A percentile compares a stretch with the other conserved stretches of the same genome.
Conservation (phyloP, 2,888 invertebrate genomes). For the Beris morrisii region DNA sequence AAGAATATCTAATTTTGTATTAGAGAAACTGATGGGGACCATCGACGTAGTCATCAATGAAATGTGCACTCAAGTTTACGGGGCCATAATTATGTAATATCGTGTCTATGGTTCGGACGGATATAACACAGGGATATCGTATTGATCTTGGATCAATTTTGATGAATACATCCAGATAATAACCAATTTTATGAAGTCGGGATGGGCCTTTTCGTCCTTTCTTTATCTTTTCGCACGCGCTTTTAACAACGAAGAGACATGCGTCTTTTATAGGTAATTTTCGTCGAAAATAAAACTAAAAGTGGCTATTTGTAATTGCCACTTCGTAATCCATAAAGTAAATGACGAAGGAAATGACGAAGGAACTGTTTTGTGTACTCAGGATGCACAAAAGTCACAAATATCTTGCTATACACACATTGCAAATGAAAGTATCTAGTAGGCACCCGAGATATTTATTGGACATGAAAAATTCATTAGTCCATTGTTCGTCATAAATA, state of each 20-base stretch:
- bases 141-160: conserved; percentile 9
- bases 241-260: not conserved
- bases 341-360: too few relatives aligned
- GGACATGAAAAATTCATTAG: too few relatives aligned
- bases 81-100: conserved; percentile 18
- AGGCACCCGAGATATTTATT: too few relatives aligned
- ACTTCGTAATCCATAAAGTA: too few relatives aligned
- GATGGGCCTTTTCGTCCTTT: not conserved
- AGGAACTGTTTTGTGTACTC: too few relatives aligned
- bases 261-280: conserved; percentile 19
- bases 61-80: conserved; percentile 27
- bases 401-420: too few relatives aligned
- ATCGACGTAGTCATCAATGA: conserved; percentile 4
- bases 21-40: not conserved
- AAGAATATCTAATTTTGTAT: conserved; percentile 25
- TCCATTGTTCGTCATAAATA: too few relatives aligned
- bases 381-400: too few relatives aligned
- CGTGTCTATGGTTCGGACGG: conserved; percentile 6
- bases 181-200: not conserved
- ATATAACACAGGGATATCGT: not conserved
- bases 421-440: too few relatives aligned
- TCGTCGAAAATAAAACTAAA: conserved; percentile 9
- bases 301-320: not conserved
- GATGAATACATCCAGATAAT: not conserved
- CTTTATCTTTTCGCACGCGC: conserved; percentile 5